Evolutionary conservation across 2,888 invertebrate genomes (phyloP), one percentile per base, ranked within the genome.

Genomic region (Pollenia labialis): DNA sequence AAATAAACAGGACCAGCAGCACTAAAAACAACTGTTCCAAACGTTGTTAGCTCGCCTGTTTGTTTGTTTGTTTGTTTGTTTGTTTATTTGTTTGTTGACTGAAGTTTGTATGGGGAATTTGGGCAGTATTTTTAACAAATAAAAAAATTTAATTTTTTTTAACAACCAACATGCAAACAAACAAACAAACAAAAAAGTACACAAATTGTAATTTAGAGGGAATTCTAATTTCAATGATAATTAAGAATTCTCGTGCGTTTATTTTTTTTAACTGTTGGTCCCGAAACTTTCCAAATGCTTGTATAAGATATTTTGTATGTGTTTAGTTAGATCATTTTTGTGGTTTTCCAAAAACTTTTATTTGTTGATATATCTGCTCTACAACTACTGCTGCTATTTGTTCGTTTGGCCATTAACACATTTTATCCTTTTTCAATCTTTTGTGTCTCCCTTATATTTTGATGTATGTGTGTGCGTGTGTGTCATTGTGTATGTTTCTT

Each of bases 141-240:
- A 54, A 16, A 42, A n/a, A 69, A 16, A 44, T 23, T 23, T 32
- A 18, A 11, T 18, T 46, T 42, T 58, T 69, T 62, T 54, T 23
- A 44, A 52, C 69, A 69, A 32, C 16, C 14, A 58, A 16, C 56
- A 54, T 58, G 68, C 62, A 72, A 16, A 48, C 12, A 42, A 12
- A 16, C 11, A 71, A n/a, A 14, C 56, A 66, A 52, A 72, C 81
- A 76, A 68, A 76, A 4, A 32, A 32, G 32, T 32, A 32, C 32
- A 32, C 48, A 76, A 68, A 48, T 69, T 82, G 71, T 83, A 81
- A 81, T 84, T 86, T 72, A 62, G 52, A 72, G 75, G 76, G 64
- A 80, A 54, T 77, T 84, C 71, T 66, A 86, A 87, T 83, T 86
- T 71, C 80, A 72, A 60, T 75, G 82, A 83, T 79, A 86, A 86